phyloP scores from a whole-genome alignment of 1,140 invertebrate species.

The Eulimnadia texana region DNA sequence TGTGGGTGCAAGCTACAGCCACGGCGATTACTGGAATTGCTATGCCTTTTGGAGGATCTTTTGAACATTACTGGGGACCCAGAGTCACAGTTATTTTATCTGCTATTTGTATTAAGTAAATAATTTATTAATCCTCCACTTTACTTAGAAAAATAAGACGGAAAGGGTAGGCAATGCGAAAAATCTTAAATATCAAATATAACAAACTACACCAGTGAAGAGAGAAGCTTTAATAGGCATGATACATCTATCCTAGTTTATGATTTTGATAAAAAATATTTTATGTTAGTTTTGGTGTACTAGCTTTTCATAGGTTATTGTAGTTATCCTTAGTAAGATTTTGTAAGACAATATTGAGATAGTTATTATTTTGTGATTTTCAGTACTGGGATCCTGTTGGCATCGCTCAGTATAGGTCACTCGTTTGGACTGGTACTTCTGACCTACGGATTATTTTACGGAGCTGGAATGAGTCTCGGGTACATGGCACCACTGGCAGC shows the following conservation, averaged over 20 bases:
- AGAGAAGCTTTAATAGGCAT: no score
- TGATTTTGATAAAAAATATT: no score
- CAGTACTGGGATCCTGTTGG: conserved; percentile 28
- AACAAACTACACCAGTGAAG: no score
- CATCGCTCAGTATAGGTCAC: conserved; percentile 28
- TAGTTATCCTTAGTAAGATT: no score
- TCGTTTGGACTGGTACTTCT: conserved; percentile 24
- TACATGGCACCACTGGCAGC: conserved; percentile 30
- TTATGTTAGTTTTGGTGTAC: no score
- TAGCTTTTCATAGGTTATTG: no score
- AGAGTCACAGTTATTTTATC: conserved; percentile 24
- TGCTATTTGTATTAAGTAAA: conserved; percentile 16
- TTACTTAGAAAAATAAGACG: no score
- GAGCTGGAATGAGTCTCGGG: conserved; percentile 29
- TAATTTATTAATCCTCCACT: no score
- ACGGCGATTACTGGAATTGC: conserved; percentile 26
- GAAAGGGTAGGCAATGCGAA: no score
- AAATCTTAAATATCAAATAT: no score
- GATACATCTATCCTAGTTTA: no score
- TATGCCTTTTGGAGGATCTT: conserved; percentile 28
- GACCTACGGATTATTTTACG: conserved; percentile 31
- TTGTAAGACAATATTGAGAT: no score
- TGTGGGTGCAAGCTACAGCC: conserved; percentile 29
- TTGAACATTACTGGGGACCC: conserved; percentile 27
- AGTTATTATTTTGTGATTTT: conserved; percentile 2